Evolutionary conservation across 2,797 vertebrate genomes (phyloP), one percentile per base, ranked within the genome.

Genomic region (Leptoclinus maculatus): DNA sequence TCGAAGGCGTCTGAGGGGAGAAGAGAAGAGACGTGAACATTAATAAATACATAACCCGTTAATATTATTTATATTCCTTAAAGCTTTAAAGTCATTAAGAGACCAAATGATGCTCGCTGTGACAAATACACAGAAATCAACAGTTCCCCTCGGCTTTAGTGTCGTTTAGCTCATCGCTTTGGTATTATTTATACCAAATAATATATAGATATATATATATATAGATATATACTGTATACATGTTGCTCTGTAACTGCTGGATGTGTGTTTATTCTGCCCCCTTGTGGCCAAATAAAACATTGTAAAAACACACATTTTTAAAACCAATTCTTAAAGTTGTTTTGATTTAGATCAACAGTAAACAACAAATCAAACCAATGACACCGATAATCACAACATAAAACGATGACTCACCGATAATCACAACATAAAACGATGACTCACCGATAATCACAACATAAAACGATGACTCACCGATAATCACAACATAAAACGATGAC

Each of bases 1-100:
- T 99, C 98, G 79, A 99, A 99, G 65, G 96, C 97, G 87, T 99
- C 98, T 99, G 94, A 43, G 79, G 73, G 43, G 27, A 27, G 51
- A 83, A 1, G 5, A 7, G 10, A 19, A 1, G 5, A 7, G 10
- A 19, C 1, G 6, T 57, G 29, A 29, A 43, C 41, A 7, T 34
- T 7, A 7, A 34, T 34, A 34, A 1, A 34, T 34, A 34, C 1
- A 5, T 0, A 7, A 32, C 32, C 6, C 32, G 6, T 32, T 32
- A 5, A 32, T 32, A 32, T 32, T 32, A 32, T 32, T 29, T 29
- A 29, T 29, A 5, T 29, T 29, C 29, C 5, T 29, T 29, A 29
- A 29, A 29, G 29, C 29, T 29, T 29, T 29, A 29, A 29, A 29
- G 29, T 29, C 29, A 29, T 29, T 29, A 29, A 4, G 29, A 29